Evolutionary conservation across 1,140 invertebrate genomes (phyloP).

Genomic region (Ips typographus): DNA sequence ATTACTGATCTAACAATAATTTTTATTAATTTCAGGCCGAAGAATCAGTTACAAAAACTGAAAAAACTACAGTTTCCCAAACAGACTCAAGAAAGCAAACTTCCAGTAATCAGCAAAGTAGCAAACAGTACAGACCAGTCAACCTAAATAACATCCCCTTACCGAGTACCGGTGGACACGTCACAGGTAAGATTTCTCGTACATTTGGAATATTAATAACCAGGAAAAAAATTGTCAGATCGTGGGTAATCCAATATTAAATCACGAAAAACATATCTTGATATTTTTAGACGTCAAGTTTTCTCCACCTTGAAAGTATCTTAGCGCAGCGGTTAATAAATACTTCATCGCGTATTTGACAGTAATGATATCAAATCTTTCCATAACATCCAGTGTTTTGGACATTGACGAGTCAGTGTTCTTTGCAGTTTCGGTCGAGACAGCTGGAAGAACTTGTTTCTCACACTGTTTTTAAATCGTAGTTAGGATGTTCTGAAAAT

Average conservation of each 20-base stretch:
- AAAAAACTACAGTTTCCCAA: slow-evolving; percentile 44
- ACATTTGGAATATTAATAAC: neutral
- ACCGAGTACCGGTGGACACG: slow-evolving; percentile 69
- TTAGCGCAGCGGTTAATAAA: slow-evolving; percentile 36
- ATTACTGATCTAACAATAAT: neutral
- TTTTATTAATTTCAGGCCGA: slow-evolving; percentile 44
- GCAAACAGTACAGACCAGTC: slow-evolving; percentile 61
- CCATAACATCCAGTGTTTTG: slow-evolving; percentile 22
- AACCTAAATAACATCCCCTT: slow-evolving; percentile 73
- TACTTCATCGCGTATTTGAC: slow-evolving; percentile 24
- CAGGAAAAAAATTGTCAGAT: slow-evolving; percentile 5
- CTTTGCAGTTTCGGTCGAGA: slow-evolving; percentile 11
- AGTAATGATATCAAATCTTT: slow-evolving; percentile 28
- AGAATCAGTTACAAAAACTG: slow-evolving; percentile 49
- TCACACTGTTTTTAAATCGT: neutral
- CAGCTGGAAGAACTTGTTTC: neutral
- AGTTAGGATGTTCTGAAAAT: slow-evolving; percentile 37
- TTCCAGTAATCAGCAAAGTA: slow-evolving; percentile 40
- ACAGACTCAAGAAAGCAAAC: slow-evolving; percentile 42
- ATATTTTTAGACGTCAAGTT: slow-evolving; percentile 52
- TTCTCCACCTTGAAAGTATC: slow-evolving; percentile 47
- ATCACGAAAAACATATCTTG: slow-evolving; percentile 44
- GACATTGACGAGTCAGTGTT: slow-evolving; percentile 26
- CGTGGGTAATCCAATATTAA: slow-evolving; percentile 44
- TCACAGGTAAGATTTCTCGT: slow-evolving; percentile 61